A percentile compares a stretch with the other conserved stretches of the same genome.
phyloP scores from a whole-genome alignment of 2,888 invertebrate species.

The Congeria kusceri region DNA sequence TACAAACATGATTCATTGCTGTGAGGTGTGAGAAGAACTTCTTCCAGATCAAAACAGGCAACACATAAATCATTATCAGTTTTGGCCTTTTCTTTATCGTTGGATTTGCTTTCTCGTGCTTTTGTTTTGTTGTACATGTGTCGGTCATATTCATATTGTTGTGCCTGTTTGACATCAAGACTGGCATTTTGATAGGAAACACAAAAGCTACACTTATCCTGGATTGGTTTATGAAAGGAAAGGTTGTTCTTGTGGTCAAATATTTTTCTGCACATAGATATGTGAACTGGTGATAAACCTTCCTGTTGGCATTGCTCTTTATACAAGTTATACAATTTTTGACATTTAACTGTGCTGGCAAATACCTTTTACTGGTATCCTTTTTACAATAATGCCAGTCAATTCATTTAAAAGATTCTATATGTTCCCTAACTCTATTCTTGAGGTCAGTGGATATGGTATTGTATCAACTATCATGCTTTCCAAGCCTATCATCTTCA shows the following conservation, averaged over 20 bases:
- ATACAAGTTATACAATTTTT: constrained; percentile 58
- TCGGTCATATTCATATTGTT: constrained; percentile 9
- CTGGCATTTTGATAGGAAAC: constrained; percentile 22
- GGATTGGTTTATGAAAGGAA: constrained; percentile 54
- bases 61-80: constrained; percentile 9
- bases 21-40: constrained; percentile 48
- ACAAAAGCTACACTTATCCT: constrained; percentile 58
- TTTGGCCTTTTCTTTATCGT: constrained; percentile 34
- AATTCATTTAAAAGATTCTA: constrained; percentile 47
- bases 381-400: constrained; percentile 56
- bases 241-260: constrained; percentile 55
- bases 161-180: neutral
- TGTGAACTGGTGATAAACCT: constrained; percentile 16
- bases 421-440: constrained; percentile 32
- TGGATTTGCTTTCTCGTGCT: constrained; percentile 34
- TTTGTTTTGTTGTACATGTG: constrained; percentile 30
- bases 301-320: constrained; percentile 32
- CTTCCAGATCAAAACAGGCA: constrained; percentile 46
- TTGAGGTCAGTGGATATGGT: constrained; percentile 13
- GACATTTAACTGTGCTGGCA: constrained; percentile 40
- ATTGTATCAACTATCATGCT: constrained; percentile 36
- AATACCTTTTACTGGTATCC: constrained; percentile 38
- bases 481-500: constrained; percentile 28
- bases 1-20: constrained; percentile 46
- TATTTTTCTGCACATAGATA: constrained; percentile 44